Conservation (phyloP, 2,113 vertebrate genomes). For the Ivindomyrus marchei region DNA sequence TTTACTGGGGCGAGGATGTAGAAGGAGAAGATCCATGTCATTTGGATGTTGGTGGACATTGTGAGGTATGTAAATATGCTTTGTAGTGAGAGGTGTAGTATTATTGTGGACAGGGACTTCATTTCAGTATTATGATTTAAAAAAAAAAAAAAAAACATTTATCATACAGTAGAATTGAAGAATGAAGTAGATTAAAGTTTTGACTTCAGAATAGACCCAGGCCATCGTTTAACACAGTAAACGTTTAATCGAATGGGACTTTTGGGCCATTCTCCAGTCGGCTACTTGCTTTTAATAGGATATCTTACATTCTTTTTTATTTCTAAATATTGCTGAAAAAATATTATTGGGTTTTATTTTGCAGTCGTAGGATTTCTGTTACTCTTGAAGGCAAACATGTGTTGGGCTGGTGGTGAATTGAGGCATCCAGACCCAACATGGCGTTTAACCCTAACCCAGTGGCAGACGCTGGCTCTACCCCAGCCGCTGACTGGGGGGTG, state of each 20-base stretch:
- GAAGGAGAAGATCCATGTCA: background rate
- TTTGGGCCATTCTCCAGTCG: background rate
- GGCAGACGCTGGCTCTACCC: background rate
- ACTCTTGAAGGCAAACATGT: background rate
- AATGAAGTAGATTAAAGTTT: background rate
- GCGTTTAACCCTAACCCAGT: background rate
- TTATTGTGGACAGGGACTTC: background rate
- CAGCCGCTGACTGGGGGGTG: background rate
- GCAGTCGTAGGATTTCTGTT: background rate
- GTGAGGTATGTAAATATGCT: background rate
- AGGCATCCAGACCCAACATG: background rate
- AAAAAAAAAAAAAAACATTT: background rate
- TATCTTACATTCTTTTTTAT: background rate
- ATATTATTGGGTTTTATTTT: background rate
- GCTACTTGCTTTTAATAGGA: background rate
- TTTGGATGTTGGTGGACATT: background rate
- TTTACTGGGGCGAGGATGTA: background rate
- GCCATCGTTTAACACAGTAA: background rate
- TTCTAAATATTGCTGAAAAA: background rate
- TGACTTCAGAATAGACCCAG: background rate
- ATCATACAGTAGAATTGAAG: background rate
- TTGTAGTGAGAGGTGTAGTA: background rate
- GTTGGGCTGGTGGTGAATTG: background rate
- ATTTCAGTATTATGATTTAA: background rate
- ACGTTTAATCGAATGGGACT: background rate